Conservation (phyloP, 2,888 invertebrate genomes). For the Noctuana brunneofusca region DNA sequence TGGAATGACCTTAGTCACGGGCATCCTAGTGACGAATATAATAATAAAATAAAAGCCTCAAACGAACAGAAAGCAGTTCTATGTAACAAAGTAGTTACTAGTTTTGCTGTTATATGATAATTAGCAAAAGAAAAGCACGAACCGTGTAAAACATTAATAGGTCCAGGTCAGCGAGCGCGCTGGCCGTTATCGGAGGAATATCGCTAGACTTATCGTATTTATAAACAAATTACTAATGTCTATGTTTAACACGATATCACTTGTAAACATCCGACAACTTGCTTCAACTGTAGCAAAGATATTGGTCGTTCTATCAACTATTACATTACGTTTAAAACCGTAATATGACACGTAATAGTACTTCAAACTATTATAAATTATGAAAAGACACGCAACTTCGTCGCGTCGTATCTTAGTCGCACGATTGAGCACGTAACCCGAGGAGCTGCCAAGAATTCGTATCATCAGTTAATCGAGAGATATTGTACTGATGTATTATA, state of each 20-base stretch:
- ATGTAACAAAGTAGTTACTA: not conserved
- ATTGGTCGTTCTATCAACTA: conserved; percentile 27
- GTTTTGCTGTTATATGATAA: not conserved
- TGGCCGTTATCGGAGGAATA: conserved; percentile 45
- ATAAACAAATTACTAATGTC: conserved; percentile 49
- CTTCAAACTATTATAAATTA: conserved; percentile 5
- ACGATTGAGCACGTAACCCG: conserved; percentile 3
- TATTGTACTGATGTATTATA: not conserved
- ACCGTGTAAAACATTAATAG: conserved; percentile 16
- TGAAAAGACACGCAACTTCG: not conserved
- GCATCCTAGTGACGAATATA: too few relatives aligned
- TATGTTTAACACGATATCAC: conserved; percentile 42
- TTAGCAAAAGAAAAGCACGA: conserved; percentile 18
- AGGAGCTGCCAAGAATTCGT: not conserved
- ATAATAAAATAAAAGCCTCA: too few relatives aligned
- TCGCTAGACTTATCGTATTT: conserved; percentile 47
- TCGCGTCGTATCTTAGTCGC: not conserved
- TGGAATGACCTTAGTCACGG: too few relatives aligned
- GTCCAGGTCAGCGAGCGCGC: conserved; percentile 38
- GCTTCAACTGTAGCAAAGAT: conserved; percentile 22
- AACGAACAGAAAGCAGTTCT: not conserved
- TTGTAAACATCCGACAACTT: conserved; percentile 38
- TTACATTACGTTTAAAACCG: conserved; percentile 12
- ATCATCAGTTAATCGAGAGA: not conserved
- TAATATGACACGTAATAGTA: not conserved